Conservation (phyloP, 1,140 invertebrate species). For the Cardiocondyla obscurior region DNA sequence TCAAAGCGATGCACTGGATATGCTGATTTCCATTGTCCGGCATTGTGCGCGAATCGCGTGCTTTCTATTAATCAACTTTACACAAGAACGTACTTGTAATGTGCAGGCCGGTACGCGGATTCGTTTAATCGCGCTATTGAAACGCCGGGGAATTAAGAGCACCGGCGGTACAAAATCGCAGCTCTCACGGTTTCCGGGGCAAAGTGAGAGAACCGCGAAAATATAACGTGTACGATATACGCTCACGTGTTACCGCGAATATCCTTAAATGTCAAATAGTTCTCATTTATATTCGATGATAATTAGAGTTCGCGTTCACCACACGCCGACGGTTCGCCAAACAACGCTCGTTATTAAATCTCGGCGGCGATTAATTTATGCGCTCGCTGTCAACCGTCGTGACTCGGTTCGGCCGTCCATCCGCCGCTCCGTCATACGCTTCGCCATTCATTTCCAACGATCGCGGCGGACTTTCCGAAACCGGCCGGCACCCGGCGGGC, state of each 20-base stretch:
- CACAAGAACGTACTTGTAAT: conserved; percentile 2
- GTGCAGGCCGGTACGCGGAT: neutral
- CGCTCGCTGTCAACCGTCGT: conserved; percentile 34
- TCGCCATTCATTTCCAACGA: conserved; percentile 1
- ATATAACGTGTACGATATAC: neutral
- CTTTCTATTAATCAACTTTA: conserved; percentile 30
- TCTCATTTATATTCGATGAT: conserved; percentile 47
- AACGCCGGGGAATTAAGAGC: neutral
- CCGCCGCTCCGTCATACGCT: neutral
- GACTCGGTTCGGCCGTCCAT: neutral
- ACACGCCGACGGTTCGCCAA: conserved; percentile 19
- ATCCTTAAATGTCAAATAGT: conserved; percentile 46
- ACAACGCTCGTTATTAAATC: conserved; percentile 51
- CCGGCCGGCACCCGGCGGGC: neutral
- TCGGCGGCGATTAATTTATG: conserved; percentile 52
- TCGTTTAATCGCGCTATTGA: conserved; percentile 14
- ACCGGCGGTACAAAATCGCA: neutral
- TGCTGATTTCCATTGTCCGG: conserved; percentile 18
- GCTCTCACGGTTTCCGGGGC: neutral
- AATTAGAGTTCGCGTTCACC: conserved; percentile 21
- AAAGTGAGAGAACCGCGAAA: neutral
- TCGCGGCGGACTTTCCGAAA: neutral
- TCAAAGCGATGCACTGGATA: conserved; percentile 9
- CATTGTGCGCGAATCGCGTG: neutral
- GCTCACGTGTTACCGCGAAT: neutral